These are phyloP conservation scores for Drosophila novamexicana DNA, from an alignment of 1,140 invertebrate species.

Conservation along the genomic window DNA sequence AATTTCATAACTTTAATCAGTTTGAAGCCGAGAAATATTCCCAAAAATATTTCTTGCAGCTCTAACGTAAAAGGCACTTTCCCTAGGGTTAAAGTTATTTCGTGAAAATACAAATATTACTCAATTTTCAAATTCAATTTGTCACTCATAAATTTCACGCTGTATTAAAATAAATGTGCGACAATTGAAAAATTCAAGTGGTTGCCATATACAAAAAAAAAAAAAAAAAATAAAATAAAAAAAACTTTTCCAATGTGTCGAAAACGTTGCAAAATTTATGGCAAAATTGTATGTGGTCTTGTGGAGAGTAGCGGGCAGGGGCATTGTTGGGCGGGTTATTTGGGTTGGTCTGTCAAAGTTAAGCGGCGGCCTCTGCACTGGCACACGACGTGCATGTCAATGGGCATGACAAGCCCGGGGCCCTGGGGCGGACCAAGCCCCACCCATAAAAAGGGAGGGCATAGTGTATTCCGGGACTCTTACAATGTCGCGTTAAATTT, in stretches of 20 bases:
- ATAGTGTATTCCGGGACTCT: background rate
- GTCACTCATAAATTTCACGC: constrained; percentile 81
- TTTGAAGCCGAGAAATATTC: background rate
- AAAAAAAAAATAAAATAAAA: constrained; percentile 9
- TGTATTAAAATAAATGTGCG: constrained; percentile 78
- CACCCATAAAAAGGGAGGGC: constrained; percentile 12
- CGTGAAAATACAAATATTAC: constrained; percentile 38
- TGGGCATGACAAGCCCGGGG: constrained; percentile 39
- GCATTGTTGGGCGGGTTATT: constrained; percentile 31
- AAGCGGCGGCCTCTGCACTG: constrained; percentile 77
- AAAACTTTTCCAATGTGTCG: constrained; percentile 48
- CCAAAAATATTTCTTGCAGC: background rate
- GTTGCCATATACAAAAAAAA: background rate
- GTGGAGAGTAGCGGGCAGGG: background rate
- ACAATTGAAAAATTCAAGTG: constrained; percentile 70
- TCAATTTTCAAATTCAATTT: constrained; percentile 77
- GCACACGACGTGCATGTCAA: constrained; percentile 79
- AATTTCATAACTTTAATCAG: too few relatives aligned
- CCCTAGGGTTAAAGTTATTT: background rate
- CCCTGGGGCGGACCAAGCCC: constrained; percentile 35
- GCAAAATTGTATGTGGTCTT: constrained; percentile 34
- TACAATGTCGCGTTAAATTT: constrained; percentile 80
- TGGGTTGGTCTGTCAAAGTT: constrained; percentile 68
- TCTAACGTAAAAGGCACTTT: background rate
- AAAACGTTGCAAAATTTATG: constrained; percentile 69